Conservation (phyloP, 2,888 invertebrate species). For the Argynnis bischoffii region DNA sequence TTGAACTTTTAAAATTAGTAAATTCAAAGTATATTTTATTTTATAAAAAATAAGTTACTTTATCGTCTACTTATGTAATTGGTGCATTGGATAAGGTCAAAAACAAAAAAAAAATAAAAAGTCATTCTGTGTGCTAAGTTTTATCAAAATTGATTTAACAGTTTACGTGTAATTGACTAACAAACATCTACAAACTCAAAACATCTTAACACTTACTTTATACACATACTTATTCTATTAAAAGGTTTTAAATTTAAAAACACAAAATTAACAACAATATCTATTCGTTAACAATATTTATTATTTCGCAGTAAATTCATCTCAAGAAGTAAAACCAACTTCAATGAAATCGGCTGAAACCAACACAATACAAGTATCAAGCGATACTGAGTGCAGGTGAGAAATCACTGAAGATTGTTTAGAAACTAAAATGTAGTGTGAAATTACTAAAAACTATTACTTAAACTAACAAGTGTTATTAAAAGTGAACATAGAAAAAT, state of each 20-base stretch:
- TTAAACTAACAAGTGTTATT: conserved; percentile 18
- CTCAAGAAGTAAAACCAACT: conserved; percentile 25
- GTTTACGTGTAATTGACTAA: no score
- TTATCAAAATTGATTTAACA: no score
- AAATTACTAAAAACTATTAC: conserved; percentile 1
- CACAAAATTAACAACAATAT: no score
- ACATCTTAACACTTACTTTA: no score
- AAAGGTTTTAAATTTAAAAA: neutral
- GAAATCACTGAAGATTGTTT: conserved; percentile 26
- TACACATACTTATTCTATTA: neutral
- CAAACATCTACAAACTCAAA: no score
- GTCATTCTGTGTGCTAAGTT: no score
- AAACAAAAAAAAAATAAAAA: no score
- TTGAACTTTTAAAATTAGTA: no score
- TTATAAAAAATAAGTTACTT: no score
- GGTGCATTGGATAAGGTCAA: no score
- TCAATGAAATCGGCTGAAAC: conserved; percentile 26
- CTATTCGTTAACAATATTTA: neutral
- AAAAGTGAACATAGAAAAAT: conserved; percentile 1
- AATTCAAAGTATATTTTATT: no score
- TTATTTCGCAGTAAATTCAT: conserved; percentile 22
- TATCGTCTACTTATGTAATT: no score
- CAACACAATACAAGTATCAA: conserved; percentile 24
- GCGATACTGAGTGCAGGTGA: conserved; percentile 32
- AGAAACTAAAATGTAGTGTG: conserved; percentile 36